Evolutionary conservation across 2,113 vertebrate species (phyloP), one percentile per base, ranked within the genome.

Genomic region (Hemibagrus wyckioides): DNA sequence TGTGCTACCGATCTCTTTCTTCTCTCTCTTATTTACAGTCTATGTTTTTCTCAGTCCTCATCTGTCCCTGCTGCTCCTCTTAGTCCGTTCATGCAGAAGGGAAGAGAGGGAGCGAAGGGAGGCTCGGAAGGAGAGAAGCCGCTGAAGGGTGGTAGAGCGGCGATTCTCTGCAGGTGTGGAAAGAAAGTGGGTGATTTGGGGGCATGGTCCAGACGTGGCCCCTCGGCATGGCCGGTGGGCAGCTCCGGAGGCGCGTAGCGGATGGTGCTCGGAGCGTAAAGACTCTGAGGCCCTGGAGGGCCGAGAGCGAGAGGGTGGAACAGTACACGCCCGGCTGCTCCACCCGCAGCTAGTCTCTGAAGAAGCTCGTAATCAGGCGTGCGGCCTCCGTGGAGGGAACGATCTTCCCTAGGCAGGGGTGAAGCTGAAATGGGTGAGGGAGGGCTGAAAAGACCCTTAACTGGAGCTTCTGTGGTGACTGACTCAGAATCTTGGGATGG

Each of bases 221-320:
- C 92, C 0, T 89, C 85, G 13, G 90, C 19, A 90, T 95, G 95
- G 36, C 83, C 92, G 86, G 85, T 92, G 85, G 94, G 94, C 87
- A 97, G 92, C 91, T 98, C 97, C 0, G 97, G 93, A 0, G 97
- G 97, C 71, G 96, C 97, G 0, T 97, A 97, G 85, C 97, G 96
- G 90, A 98, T 98, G 75, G 97, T 94, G 90, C 97, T 96, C 0
- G 97, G 96, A 1, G 97, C 88, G 28, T 97, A 97, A 30, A 97
- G 95, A 90, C 97, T 95, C 88, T 96, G 96, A 83, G 97, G 95
- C 73, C 94, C 95, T 91, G 93, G 94, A 0, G 91, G 95, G 83
- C 94, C 93, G 28, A 95, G 94, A 83, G 95, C 94, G 4, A 96
- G 92, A 0, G 96, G 96, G 90, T 96, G 95, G 92, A 97, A 95